Conservation (phyloP, 2,888 invertebrate species). For the Clivina fossor region DNA sequence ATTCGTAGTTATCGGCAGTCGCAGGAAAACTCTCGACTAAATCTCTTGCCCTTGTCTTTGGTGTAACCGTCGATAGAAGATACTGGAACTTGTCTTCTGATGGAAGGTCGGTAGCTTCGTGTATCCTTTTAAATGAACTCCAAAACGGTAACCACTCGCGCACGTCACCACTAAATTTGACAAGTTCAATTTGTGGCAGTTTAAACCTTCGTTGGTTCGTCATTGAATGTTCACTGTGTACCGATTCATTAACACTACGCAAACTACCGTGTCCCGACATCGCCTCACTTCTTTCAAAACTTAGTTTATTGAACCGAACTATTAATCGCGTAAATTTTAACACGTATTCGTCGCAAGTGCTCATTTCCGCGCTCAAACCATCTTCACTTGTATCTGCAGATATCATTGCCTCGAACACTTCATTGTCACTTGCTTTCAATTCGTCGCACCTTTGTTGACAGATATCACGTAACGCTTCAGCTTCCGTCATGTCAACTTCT, state of each 20-base stretch:
- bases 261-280: too few species aligned
- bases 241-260: too few species aligned
- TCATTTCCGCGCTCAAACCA: too few species aligned
- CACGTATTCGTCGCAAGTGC: too few species aligned
- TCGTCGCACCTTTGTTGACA: not conserved
- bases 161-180: constrained; percentile 17
- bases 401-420: not conserved
- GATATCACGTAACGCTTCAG: not conserved
- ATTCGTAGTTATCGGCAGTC: too few species aligned
- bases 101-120: constrained; percentile 14
- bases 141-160: constrained; percentile 26
- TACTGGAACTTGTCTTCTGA: constrained; percentile 23
- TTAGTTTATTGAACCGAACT: too few species aligned
- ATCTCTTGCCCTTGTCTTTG: constrained; percentile 12
- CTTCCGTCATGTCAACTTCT: constrained; percentile 3
- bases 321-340: too few species aligned
- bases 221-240: too few species aligned
- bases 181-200: constrained; percentile 19
- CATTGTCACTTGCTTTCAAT: not conserved
- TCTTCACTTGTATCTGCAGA: too few species aligned
- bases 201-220: constrained; percentile 18
- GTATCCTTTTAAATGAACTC: constrained; percentile 24
- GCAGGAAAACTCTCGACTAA: constrained; percentile 17
- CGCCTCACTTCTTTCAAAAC: too few species aligned
- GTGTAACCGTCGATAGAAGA: constrained; percentile 8